Evolutionary conservation across 2,113 vertebrate species (phyloP), one percentile per base, ranked within the genome.

Genomic region (Anguilla japonica): DNA sequence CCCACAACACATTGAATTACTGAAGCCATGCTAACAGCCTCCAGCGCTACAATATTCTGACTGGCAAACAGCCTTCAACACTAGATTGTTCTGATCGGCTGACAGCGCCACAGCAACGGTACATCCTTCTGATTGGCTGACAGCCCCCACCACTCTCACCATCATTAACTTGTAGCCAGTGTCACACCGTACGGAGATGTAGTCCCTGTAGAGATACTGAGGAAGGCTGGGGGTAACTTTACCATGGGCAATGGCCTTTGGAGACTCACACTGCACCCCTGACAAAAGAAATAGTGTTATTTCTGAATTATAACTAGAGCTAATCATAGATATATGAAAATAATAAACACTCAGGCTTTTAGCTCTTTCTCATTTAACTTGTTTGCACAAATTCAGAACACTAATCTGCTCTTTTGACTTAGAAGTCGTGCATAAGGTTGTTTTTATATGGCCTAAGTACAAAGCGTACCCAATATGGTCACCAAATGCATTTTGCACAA

Each of bases 91-190:
- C 18, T 67, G 60, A 67, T 67, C 26, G 60, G 60, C 18, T 67
- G 60, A 26, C 22, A 5, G 22, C 18, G 5, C 50, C 50, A 13
- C 60, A 67, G 18, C 71, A 75, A 13, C 26, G 34, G 71, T n/a
- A 2, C 26, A 75, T 5, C 71, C 5, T n/a, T 75, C n/a, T 75
- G 71, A 75, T 75, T 75, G 71, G n/a, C n/a, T 34, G 26, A 34
- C 71, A 75, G 71, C 8, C 60, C 60, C 60, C 18, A 26, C 5
- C 60, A 11, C 11, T 15, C 90, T 88, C 29, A 96, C 95, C 94
- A 83, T 91, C 93, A 95, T 95, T 50, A 96, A 88, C 88, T 95
- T 95, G 91, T 95, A 95, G 88, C 95, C 95, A 16, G 80, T 81
- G 16, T 94, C 75, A 89, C 95, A 96, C 87, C 89, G 93, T 40